Conservation (phyloP, 2,113 vertebrate genomes). For the Megaptera novaeangliae region DNA sequence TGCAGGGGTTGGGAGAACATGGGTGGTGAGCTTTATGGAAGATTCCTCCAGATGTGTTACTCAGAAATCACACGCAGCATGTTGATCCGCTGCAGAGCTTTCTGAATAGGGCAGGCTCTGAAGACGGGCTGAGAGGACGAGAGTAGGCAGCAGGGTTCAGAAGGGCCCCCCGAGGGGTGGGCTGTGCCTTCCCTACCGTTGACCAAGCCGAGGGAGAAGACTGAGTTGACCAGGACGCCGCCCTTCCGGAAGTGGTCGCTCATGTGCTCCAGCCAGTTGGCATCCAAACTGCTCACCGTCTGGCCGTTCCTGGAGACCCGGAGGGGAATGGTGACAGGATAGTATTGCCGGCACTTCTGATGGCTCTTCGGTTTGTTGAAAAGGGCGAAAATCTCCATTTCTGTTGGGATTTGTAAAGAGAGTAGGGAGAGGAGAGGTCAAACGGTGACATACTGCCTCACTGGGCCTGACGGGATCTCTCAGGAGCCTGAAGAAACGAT, state of each 20-base stretch:
- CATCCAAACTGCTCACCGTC: constrained; percentile 88
- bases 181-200: constrained; percentile 82
- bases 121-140: neutral
- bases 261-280: constrained; percentile 98
- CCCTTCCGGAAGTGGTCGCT: constrained; percentile 98
- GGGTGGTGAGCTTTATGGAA: neutral
- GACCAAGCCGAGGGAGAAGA: constrained; percentile 89
- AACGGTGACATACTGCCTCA: neutral
- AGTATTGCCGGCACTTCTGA: constrained; percentile 88
- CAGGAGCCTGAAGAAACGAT: neutral
- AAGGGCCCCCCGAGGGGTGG: constrained; percentile 21
- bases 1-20: neutral
- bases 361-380: constrained; percentile 90
- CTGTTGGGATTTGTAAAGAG: constrained; percentile 74
- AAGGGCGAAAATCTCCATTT: constrained; percentile 88
- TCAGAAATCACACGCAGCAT: constrained; percentile 31
- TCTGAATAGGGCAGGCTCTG: neutral
- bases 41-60: constrained; percentile 40
- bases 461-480: rapidly evolving
- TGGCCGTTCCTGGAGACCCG: constrained; percentile 88
- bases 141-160: neutral
- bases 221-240: constrained; percentile 91
- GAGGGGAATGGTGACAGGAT: constrained; percentile 93
- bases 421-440: neutral
- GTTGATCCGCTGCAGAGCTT: neutral